Conservation (phyloP, 2,113 vertebrate species). For the Paratilapia polleni region DNA sequence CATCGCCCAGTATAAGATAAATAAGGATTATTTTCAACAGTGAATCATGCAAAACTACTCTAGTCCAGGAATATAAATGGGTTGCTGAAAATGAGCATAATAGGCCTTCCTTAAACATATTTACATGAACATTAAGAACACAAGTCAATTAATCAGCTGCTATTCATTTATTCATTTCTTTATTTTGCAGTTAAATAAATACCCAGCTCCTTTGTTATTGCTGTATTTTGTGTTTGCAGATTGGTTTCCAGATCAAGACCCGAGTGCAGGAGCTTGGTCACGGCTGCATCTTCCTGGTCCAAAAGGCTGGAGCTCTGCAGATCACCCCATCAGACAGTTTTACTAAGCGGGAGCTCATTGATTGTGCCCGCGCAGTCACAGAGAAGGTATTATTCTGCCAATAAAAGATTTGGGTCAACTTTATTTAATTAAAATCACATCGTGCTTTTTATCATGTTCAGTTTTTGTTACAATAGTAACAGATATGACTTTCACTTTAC, state of each 20-base stretch:
- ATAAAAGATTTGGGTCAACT: background rate
- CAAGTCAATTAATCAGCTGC: background rate
- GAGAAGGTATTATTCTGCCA: slow-evolving; percentile 88
- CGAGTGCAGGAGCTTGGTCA: slow-evolving; percentile 97
- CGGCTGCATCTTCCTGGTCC: slow-evolving; percentile 96
- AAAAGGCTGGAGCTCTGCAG: slow-evolving; percentile 97
- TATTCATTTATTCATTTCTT: background rate
- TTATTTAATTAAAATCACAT: background rate
- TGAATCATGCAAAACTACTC: background rate
- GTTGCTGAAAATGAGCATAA: no score
- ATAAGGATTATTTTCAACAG: no score
- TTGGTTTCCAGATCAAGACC: slow-evolving; percentile 94
- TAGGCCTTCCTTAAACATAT: no score
- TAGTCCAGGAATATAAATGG: background rate
- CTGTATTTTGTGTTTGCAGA: slow-evolving; percentile 74
- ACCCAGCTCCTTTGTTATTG: background rate
- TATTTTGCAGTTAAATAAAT: accelerated
- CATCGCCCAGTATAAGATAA: background rate
- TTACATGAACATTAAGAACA: background rate
- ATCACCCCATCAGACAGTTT: slow-evolving; percentile 93
- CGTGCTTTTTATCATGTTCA: background rate
- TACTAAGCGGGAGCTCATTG: slow-evolving; percentile 95
- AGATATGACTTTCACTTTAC: no score
- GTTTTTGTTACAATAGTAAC: background rate
- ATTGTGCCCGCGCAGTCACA: slow-evolving; percentile 92